Evolutionary conservation across 1,140 invertebrate genomes (phyloP).

Genomic region (Trachelipus rathkii): DNA sequence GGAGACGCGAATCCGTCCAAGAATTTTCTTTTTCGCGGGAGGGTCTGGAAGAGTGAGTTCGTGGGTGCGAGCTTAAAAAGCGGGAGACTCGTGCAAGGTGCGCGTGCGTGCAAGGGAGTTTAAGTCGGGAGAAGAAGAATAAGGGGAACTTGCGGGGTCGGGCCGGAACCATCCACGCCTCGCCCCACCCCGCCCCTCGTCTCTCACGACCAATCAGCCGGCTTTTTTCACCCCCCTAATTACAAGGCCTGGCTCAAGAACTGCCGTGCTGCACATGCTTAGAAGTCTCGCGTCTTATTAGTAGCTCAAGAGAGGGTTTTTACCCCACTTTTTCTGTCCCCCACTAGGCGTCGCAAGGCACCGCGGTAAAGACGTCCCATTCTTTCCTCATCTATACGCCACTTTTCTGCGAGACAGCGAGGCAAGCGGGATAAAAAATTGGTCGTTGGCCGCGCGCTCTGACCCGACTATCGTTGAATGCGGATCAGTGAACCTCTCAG

Average conservation of each 20-base stretch:
- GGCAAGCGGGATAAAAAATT: constrained; percentile 41
- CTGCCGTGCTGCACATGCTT: constrained; percentile 46
- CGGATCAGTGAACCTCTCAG: constrained; percentile 31
- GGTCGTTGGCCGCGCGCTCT: constrained; percentile 41
- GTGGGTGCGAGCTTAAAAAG: not conserved
- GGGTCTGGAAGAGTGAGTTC: constrained; percentile 1
- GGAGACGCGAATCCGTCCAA: constrained; percentile 7
- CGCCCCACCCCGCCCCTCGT: constrained; percentile 45
- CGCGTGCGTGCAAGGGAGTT: not conserved
- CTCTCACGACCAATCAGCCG: constrained; percentile 47
- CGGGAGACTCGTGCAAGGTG: not conserved
- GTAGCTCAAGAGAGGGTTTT: constrained; percentile 47
- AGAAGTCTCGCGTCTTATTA: constrained; percentile 47
- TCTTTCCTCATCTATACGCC: constrained; percentile 44
- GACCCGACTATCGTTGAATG: constrained; percentile 34
- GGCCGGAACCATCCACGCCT: constrained; percentile 44
- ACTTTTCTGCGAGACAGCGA: constrained; percentile 45
- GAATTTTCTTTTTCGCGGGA: constrained; percentile 12
- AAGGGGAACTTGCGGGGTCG: constrained; percentile 41
- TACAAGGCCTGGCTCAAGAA: constrained; percentile 46
- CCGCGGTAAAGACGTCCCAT: constrained; percentile 46
- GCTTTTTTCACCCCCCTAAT: constrained; percentile 47
- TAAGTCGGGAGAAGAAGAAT: not conserved
- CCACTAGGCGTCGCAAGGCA: constrained; percentile 45
- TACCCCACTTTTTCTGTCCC: constrained; percentile 45